These are phyloP conservation scores for Leptodactylus fuscus DNA, from an alignment of 2,113 vertebrate species.

Conservation along the genomic window DNA sequence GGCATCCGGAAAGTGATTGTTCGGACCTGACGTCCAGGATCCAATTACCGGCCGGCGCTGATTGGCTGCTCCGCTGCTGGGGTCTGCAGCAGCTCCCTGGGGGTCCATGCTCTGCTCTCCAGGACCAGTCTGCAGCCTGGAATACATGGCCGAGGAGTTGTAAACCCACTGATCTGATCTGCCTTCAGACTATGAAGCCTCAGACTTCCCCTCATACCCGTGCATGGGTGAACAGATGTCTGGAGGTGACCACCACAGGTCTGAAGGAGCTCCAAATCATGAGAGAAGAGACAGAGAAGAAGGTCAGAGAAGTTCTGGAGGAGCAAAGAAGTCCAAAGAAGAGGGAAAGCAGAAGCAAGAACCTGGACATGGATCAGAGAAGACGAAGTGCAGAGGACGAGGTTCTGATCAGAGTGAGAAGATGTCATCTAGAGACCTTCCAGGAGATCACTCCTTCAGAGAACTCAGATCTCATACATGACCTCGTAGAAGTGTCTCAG, in stretches of 20 bases:
- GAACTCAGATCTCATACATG: too few relatives aligned
- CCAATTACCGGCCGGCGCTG: not conserved
- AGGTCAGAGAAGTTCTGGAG: slow-evolving; percentile 3
- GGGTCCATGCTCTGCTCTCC: not conserved
- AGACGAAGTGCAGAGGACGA: not conserved
- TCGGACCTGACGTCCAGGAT: slow-evolving; percentile 13
- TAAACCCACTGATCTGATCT: not conserved
- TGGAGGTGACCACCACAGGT: slow-evolving; percentile 26
- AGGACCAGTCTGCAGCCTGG: not conserved
- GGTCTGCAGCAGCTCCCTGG: not conserved
- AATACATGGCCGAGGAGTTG: not conserved
- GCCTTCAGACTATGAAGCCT: not conserved
- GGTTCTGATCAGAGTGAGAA: not conserved
- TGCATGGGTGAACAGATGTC: not conserved
- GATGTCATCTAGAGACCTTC: not conserved
- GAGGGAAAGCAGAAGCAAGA: not conserved
- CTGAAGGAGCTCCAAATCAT: slow-evolving; percentile 19
- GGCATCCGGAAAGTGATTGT: slow-evolving; percentile 42
- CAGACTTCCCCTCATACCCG: not conserved
- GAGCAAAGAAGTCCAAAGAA: not conserved
- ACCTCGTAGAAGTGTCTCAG: not conserved
- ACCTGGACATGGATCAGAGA: not conserved
- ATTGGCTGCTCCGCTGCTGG: not conserved
- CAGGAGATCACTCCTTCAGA: not conserved
- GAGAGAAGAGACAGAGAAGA: slow-evolving; percentile 37